Evolutionary conservation across 2,888 invertebrate genomes (phyloP), one percentile per base, ranked within the genome.

Genomic region (Gisinianus flammeolus): DNA sequence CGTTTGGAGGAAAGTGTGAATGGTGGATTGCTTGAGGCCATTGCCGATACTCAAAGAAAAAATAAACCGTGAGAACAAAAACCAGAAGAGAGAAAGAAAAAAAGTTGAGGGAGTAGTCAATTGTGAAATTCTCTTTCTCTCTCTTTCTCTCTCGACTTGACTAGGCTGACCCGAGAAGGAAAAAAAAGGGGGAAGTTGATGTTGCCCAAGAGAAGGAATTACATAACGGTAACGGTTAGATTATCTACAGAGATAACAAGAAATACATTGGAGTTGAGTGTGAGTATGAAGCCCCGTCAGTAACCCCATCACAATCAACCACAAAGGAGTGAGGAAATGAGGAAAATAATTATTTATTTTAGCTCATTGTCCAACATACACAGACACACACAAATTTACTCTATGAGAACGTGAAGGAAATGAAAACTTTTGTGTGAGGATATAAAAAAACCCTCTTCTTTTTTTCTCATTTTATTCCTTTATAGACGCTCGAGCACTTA

Each of bases 261-360:
- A 44, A 44, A 44, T 16, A 44, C 44, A 44, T 6, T 1, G 44
- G 16, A 2, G 8, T 16, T 12, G 44, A n/a, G n/a, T n/a, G n/a
- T n/a, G n/a, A n/a, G n/a, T n/a, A n/a, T n/a, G n/a, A n/a, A n/a
- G n/a, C n/a, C n/a, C n/a, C 44, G 12, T 44, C 3, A 44, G 16
- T 44, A 19, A 44, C 44, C 44, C 44, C 44, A 44, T 6, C 44
- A 44, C 44, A 44, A 5, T 8, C 35, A 44, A 44, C 12, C 12
- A 2, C 6, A 44, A 44, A 28, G 2, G 28, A 62, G 44, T n/a
- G 44, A 44, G 44, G 62, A 62, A 62, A 62, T 62, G 62, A 62
- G 62, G 28, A 62, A 62, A 62, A 62, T 62, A 62, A 62, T 62
- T 62, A 26, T 26, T 62, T 62, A 62, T 62, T 62, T 62, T 5